Percentiles rank a stretch among this genome's conserved stretches.
Evolutionary conservation across 2,888 invertebrate genomes (phyloP).

Genomic region (Amitus sp.): DNA sequence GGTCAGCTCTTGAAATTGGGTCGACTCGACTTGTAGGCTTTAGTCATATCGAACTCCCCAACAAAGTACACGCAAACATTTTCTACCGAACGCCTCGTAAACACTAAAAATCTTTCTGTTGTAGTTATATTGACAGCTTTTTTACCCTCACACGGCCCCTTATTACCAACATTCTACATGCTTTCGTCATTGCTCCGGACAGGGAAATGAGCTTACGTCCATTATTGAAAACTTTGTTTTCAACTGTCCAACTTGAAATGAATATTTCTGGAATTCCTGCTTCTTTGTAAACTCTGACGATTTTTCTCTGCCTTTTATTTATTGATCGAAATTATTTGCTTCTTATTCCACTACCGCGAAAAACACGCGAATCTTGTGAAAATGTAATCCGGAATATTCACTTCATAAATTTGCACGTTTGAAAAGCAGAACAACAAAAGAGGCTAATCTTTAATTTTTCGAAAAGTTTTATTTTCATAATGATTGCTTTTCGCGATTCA

Average conservation of each 20-base stretch:
- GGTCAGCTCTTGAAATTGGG: constrained; percentile 55
- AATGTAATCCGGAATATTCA: too few species aligned
- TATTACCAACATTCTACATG: not conserved
- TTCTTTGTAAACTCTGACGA: not conserved
- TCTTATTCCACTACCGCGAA: too few species aligned
- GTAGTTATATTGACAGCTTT: not conserved
- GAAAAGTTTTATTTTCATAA: too few species aligned
- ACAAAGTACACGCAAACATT: constrained; percentile 16
- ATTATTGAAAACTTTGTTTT: not conserved
- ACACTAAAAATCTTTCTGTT: constrained; percentile 9
- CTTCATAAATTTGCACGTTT: too few species aligned
- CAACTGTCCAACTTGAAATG: not conserved
- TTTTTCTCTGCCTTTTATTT: too few species aligned
- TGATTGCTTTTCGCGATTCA: too few species aligned
- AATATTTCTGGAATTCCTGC: not conserved
- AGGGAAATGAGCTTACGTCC: not conserved
- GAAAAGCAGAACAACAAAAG: too few species aligned
- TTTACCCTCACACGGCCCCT: not conserved
- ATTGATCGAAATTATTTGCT: too few species aligned
- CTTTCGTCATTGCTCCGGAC: not conserved
- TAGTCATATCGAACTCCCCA: constrained; percentile 27
- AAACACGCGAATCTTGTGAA: too few species aligned
- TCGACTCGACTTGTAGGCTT: constrained; percentile 40
- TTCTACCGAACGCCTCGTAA: constrained; percentile 11
- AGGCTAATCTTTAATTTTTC: too few species aligned